Base-by-base conservation (phyloP, 2,888 invertebrate species). In the Agrypnus murinus region DNA sequence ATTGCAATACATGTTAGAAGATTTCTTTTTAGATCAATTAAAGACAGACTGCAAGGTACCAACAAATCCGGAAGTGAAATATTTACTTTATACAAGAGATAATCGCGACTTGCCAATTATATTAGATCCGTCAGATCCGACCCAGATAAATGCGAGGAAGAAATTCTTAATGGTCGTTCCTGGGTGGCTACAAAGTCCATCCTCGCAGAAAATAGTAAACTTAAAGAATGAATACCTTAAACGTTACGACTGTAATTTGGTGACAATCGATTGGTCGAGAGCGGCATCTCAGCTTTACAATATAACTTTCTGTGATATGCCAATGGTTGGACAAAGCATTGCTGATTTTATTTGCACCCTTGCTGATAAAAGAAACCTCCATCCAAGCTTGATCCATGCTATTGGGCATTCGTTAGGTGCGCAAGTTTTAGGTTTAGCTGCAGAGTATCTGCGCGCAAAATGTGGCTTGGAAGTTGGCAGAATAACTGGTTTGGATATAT, bases 321-420 rank as follows among this genome's bases (percentile, higher is more conserved):
- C 45, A 7, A 8, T 7, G 4, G 14, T 62, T 10, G 60, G 14
- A 14, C n/a, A 10, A 6, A 4, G 6, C 7, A 17, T 65, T 10
- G 46, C 12, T n/a, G 12, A 57, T 0, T 58, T 57, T 19, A n/a
- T 65, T 9, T 65, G 65, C 14, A 4, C n/a, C 7, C n/a, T 65
- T 19, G 43, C 14, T 10, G 17, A 58, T 8, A 1, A 57, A 9
- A 34, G 45, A 4, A 9, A 19, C n/a, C 1, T 46, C 2, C 14
- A 9, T n/a, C 36, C 69, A 1, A 10, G 59, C 8, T 67, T 70
- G 32, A 43, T 75, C n/a, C 69, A 75, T 5, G 14, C 75, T 1
- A 55, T 77, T n/a, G 77, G 77, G 0, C 76, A 76, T 46, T 75
- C 75, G 1, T 32, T 76, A 3, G 77, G 77, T 5, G 76, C 64